Evolutionary conservation across 2,113 vertebrate species (phyloP), one percentile per base, ranked within the genome.

Genomic region (Turdus rufiventris): DNA sequence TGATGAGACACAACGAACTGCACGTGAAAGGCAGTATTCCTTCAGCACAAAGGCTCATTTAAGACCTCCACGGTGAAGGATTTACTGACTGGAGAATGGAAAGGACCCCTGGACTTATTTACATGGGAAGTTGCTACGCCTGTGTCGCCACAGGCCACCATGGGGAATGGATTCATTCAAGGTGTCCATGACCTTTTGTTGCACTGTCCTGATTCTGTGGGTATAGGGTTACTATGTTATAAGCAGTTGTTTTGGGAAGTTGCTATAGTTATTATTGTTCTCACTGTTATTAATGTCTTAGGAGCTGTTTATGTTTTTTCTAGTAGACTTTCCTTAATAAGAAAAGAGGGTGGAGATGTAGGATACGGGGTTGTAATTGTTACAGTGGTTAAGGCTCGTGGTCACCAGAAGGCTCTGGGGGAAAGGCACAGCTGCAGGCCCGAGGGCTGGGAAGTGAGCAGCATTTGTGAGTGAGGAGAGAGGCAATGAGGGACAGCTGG

Each of bases 111-210:
- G 34, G 34, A 11, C 18, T 16, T 16, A 18, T 1, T 23, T 10
- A 40, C 19, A 6, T 14, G 36, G 28, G 34, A 8, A 3, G 18
- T 12, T 7, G 15, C 29, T 53, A 7, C 38, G 14, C 34, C 34
- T 70, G 66, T 2, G 2, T 53, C 28, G 40, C 15, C 21, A 33
- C 28, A 53, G 36, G 50, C 36, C 50, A 24, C 12, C 36, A 18
- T 3, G 11, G 6, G 11, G 36, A 71, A 8, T 6, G 15, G 20
- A 33, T 25, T 24, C 28, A 2, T 4, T 40, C 21, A 40, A 0
- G 1, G 15, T 24, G 11, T 18, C 8, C 3, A 5, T 0, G 0
- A 26, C 26, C 18, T 29, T 29, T 29, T 38, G 47, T 51, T 5
- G 4, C n/a, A 12, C 18, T 14, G 7, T 51, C 20, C 36, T 33